Percentiles rank a stretch among this genome's conserved stretches.
Conservation (phyloP, 1,140 invertebrate genomes). For the Cylas formicarius region DNA sequence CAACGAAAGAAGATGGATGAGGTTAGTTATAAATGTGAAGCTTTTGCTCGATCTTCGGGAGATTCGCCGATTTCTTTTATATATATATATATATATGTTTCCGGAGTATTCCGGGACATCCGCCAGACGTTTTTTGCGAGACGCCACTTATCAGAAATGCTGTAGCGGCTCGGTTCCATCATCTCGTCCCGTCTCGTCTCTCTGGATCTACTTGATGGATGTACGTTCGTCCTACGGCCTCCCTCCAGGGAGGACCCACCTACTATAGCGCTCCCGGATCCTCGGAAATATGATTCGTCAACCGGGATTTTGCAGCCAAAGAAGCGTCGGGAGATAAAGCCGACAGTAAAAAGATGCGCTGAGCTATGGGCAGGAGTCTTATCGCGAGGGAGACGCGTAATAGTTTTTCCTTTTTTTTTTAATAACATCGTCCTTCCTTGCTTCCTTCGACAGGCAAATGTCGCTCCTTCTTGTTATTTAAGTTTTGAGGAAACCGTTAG, state of each 20-base stretch:
- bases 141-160: conserved; percentile 38
- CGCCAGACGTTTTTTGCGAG: conserved; percentile 33
- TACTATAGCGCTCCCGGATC: conserved; percentile 20
- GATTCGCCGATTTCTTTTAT: conserved; percentile 40
- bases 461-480: too few relatives aligned
- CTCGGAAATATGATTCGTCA: conserved; percentile 33
- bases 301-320: too few relatives aligned
- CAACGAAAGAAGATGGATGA: conserved; percentile 43
- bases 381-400: too few relatives aligned
- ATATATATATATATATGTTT: too few relatives aligned
- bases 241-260: conserved; percentile 16
- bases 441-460: too few relatives aligned
- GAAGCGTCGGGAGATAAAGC: too few relatives aligned
- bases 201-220: conserved; percentile 35
- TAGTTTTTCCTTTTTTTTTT: too few relatives aligned
- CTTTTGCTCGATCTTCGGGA: conserved; percentile 41
- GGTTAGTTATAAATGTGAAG: conserved; percentile 47
- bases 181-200: conserved; percentile 30
- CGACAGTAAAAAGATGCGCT: too few relatives aligned
- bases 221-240: conserved; percentile 28
- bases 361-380: too few relatives aligned
- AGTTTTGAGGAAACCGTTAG: too few relatives aligned
- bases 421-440: too few relatives aligned
- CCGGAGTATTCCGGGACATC: conserved; percentile 39
- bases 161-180: conserved; percentile 40